A percentile compares a stretch with the other conserved stretches of the same genome.
Conservation (phyloP, 2,113 vertebrate species). For the Thamnophis sirtalis region DNA sequence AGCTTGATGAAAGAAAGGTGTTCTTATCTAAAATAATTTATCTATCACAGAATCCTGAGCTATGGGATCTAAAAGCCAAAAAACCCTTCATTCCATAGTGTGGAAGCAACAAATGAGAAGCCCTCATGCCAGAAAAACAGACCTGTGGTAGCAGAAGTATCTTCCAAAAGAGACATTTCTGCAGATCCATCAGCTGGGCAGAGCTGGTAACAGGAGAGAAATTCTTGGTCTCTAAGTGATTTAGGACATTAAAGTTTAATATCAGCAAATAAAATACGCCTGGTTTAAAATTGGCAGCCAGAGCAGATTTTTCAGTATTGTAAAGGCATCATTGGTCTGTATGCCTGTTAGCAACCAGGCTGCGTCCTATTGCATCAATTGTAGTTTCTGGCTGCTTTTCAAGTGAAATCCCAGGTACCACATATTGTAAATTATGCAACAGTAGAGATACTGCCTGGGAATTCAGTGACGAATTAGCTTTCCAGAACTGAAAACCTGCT, state of each 20-base stretch:
- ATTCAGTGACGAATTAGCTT: neutral
- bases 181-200: neutral
- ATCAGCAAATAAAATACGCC: neutral
- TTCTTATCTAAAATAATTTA: neutral
- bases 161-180: neutral
- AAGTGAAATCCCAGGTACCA: neutral
- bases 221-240: neutral
- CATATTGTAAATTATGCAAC: neutral
- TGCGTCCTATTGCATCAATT: neutral
- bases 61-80: neutral
- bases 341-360: neutral
- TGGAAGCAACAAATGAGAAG: neutral
- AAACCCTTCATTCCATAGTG: neutral
- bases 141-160: neutral
- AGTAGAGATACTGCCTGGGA: neutral
- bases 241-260: neutral
- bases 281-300: neutral
- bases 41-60: neutral
- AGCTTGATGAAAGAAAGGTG: neutral
- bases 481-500: neutral
- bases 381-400: neutral
- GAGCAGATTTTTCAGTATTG: neutral
- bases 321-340: neutral
- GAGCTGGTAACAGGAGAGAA: neutral
- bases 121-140: neutral